Evolutionary conservation across 2,797 vertebrate genomes (phyloP).

Genomic region (Phalanger gymnotis): DNA sequence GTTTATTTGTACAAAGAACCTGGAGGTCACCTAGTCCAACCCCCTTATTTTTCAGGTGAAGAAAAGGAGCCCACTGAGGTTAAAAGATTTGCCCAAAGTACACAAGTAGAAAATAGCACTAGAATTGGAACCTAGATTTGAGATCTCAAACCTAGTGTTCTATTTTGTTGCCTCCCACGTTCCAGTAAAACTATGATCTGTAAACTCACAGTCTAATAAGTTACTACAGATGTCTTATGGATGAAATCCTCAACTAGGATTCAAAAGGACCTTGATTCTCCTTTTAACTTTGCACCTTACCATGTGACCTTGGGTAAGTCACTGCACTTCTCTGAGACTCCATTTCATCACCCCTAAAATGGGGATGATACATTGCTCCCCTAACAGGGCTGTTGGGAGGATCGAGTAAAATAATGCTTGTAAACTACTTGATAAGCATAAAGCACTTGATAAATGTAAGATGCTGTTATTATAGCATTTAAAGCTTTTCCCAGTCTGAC

Average conservation of each 20-base stretch:
- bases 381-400: not conserved
- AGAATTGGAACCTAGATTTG: not conserved
- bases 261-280: not conserved
- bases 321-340: not conserved
- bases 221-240: not conserved
- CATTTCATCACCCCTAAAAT: not conserved
- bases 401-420: not conserved
- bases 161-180: not conserved
- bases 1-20: not conserved
- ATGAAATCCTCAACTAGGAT: not conserved
- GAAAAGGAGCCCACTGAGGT: not conserved
- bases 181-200: not conserved
- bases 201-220: not conserved
- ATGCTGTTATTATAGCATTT: not conserved
- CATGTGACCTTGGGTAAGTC: not conserved
- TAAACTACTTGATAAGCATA: not conserved
- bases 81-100: not conserved
- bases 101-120: not conserved
- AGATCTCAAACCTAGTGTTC: not conserved
- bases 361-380: not conserved
- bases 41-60: not conserved
- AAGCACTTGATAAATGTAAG: not conserved
- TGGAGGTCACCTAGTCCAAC: not conserved
- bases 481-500: too few relatives aligned
- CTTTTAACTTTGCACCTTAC: not conserved